Evolutionary conservation across 2,797 vertebrate species (phyloP).

Genomic region (Australoheros facetus): DNA sequence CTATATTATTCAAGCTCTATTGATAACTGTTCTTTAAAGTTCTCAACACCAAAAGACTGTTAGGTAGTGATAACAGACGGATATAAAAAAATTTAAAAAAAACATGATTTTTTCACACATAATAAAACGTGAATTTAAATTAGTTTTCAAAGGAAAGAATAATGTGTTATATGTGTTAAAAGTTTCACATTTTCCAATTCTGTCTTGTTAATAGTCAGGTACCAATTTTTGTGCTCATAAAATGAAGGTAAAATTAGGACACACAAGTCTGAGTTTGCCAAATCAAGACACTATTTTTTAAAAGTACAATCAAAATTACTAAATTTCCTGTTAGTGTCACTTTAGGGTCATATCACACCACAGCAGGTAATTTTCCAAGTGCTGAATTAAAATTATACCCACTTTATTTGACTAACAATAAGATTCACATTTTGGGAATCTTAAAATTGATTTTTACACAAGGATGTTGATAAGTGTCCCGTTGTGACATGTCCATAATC

Average conservation of each 20-base stretch:
- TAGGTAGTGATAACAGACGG: neutral
- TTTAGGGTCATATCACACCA: neutral
- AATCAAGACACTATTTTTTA: neutral
- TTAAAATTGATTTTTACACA: neutral
- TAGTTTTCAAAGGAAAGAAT: neutral
- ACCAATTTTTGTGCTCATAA: neutral
- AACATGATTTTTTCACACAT: too few species aligned
- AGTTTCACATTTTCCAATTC: neutral
- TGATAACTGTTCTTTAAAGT: neutral
- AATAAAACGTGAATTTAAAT: neutral
- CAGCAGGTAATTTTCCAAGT: neutral
- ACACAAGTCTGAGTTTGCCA: neutral
- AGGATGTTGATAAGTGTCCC: neutral
- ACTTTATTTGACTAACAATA: neutral
- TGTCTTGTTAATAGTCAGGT: neutral
- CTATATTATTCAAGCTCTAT: neutral
- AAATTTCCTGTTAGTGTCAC: neutral
- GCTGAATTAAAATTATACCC: neutral
- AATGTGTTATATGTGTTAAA: neutral
- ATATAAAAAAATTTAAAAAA: neutral
- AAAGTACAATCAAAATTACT: neutral
- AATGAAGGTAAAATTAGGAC: neutral
- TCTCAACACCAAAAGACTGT: neutral
- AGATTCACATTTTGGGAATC: neutral
- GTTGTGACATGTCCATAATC: neutral